Conservation (phyloP, 2,797 vertebrate species). For the Clarias pachynema region DNA sequence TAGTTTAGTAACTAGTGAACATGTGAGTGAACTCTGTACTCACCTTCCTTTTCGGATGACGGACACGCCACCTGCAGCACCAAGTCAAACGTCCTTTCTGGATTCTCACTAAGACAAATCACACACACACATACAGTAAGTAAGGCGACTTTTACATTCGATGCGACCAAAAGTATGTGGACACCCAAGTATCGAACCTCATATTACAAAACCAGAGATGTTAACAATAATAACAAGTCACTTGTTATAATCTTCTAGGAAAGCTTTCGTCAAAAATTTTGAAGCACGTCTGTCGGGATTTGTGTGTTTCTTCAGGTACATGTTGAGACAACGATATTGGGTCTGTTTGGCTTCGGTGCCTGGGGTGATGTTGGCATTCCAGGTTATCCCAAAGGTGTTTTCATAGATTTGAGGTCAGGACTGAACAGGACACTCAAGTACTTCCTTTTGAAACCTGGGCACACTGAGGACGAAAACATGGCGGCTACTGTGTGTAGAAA, state of each 20-base stretch:
- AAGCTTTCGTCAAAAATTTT: background rate
- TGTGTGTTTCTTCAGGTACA: background rate
- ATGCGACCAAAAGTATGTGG: background rate
- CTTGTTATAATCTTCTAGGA: background rate
- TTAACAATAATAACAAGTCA: background rate
- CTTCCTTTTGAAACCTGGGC: background rate
- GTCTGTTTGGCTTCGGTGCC: background rate
- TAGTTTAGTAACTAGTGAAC: background rate
- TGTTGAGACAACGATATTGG: background rate
- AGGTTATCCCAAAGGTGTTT: background rate
- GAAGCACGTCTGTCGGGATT: background rate
- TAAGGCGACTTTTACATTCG: background rate
- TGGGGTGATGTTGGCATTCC: background rate
- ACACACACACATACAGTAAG: background rate
- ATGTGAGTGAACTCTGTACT: conserved; percentile 30
- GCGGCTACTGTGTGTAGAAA: no score
- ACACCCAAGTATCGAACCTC: background rate
- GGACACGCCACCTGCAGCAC: conserved; percentile 91
- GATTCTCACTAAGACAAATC: conserved; percentile 83
- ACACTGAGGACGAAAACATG: no score
- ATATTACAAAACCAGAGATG: background rate
- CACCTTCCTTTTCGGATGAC: conserved; percentile 88
- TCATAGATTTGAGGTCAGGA: background rate
- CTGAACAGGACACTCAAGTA: background rate
- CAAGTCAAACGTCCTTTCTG: conserved; percentile 94